phyloP scores from a whole-genome alignment of 1,140 invertebrate species.

The Marisa cornuarietis region DNA sequence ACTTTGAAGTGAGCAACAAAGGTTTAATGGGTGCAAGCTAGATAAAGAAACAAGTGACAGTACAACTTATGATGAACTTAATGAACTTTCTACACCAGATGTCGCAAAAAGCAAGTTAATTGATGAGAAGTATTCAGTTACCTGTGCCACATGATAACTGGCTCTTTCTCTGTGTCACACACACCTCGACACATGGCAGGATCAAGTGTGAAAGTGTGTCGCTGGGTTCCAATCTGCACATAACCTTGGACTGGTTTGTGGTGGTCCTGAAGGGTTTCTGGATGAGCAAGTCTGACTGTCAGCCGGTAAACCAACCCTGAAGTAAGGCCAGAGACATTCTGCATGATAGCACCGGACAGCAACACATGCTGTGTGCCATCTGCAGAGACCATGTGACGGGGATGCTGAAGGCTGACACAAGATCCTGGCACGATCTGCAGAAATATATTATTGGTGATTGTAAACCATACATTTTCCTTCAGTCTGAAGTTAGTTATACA shows the following conservation, averaged over 20 bases:
- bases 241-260: conserved; percentile 24
- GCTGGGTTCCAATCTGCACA: background rate
- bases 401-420: conserved; percentile 3
- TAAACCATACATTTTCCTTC: background rate
- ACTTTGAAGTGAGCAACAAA: too few relatives aligned
- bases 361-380: conserved; percentile 10
- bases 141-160: conserved; percentile 34
- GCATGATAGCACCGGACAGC: conserved; percentile 13
- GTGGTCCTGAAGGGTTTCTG: conserved; percentile 10
- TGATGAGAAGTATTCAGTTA: background rate
- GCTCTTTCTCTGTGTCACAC: conserved; percentile 14
- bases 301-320: conserved; percentile 6
- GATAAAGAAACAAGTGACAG: too few relatives aligned
- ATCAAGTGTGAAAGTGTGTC: conserved; percentile 22
- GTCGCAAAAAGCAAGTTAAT: too few relatives aligned
- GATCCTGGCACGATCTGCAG: conserved; percentile 7
- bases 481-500: background rate
- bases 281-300: conserved; percentile 23
- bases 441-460: too few relatives aligned
- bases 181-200: conserved; percentile 13
- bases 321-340: conserved; percentile 9
- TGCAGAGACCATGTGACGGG: conserved; percentile 4
- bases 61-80: too few relatives aligned
- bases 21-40: too few relatives aligned
- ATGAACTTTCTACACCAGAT: too few relatives aligned